A percentile compares a stretch with the other conserved stretches of the same genome.
phyloP scores from a whole-genome alignment of 2,113 vertebrate genomes.

The Ceyx margarethae region DNA sequence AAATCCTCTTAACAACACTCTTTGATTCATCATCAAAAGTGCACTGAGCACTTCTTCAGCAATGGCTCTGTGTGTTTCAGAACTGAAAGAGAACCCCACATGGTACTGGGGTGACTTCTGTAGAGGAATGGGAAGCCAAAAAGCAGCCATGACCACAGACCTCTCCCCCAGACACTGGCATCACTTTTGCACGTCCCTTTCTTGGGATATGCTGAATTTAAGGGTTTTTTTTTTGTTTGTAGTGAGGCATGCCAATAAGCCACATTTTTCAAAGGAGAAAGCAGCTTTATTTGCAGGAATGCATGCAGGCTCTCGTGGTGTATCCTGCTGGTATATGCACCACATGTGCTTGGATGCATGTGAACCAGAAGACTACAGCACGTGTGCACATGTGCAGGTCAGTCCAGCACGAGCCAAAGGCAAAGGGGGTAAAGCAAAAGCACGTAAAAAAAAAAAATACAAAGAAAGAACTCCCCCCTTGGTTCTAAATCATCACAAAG shows the following conservation, averaged over 20 bases:
- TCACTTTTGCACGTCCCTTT: not conserved
- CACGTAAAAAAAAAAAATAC: not conserved
- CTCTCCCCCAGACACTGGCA: not conserved
- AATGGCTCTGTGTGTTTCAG: not conserved
- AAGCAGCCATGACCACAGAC: not conserved
- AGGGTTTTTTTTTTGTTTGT: not conserved
- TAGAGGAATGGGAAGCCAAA: not conserved
- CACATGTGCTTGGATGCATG: not conserved
- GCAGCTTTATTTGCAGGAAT: not conserved
- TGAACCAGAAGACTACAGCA: conserved; percentile 30
- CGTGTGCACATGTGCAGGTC: conserved; percentile 39
- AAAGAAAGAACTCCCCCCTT: not conserved
- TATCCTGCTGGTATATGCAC: not conserved
- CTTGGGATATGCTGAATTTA: not conserved
- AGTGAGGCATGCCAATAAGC: not conserved
- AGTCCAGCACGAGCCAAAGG: conserved; percentile 32
- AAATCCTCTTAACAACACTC: not conserved
- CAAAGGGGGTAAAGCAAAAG: conserved; percentile 25
- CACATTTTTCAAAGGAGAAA: not conserved
- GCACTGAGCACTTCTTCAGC: not conserved
- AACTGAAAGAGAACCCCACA: not conserved
- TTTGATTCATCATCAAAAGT: not conserved
- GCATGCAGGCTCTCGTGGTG: not conserved
- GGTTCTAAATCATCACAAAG: conserved; percentile 40
- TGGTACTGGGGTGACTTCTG: not conserved